Evolutionary conservation across 2,797 vertebrate species (phyloP), one percentile per base, ranked within the genome.

Genomic region (Clarias laeviceps): DNA sequence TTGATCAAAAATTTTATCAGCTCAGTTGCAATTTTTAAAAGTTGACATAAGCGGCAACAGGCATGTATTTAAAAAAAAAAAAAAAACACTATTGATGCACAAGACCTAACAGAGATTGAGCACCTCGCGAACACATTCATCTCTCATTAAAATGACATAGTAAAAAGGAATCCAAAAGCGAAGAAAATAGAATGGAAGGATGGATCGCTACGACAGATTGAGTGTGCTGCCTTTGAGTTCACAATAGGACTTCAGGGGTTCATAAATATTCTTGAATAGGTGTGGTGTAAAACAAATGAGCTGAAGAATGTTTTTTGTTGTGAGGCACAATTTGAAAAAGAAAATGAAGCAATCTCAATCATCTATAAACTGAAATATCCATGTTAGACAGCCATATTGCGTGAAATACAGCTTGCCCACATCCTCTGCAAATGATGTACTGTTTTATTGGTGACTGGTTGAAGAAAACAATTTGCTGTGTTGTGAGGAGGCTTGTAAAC

Each of bases 251-350:
- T 78, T 59, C 18, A 77, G 29, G 22, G 65, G 22, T n/a, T 74
- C 61, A 57, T 82, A 82, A 74, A 74, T 65, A 29, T 54, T 66
- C 27, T 22, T 68, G 76, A 82, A 76, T 32, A 82, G 59, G 59
- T 81, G 65, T 61, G 64, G 64, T 69, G 32, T 84, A 69, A 84
- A 80, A 70, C 68, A 86, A 84, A 79, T 79, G 64, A 86, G 61
- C 45, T 84, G 69, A 82, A 83, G 18, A 84, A 83, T 81, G 78
- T 29, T 37, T 83, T 74, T 59, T 62, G 80, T 78, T 82, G 29
- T 5, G 1, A 20, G 74, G 74, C 56, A 24, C 74, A 78, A 78
- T 78, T 78, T 61, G 29, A 22, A 57, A 59, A 50, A 54, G 14
- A 54, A 77, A 14, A 27, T 34, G 5, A 77, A 78, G 29, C 54